Conservation (phyloP, 2,888 invertebrate genomes). For the Leucoptera coffeella region DNA sequence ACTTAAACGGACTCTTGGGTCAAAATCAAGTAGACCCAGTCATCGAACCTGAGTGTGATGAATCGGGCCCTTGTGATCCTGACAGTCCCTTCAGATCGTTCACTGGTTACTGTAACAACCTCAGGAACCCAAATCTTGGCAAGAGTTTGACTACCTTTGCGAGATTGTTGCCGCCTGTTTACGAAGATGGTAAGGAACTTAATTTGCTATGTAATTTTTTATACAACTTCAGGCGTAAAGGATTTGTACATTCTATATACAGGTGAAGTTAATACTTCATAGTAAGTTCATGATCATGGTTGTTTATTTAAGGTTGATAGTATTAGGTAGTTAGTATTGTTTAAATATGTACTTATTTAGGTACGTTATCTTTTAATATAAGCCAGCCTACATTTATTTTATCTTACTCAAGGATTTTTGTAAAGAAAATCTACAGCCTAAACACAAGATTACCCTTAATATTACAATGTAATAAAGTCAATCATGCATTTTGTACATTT, state of each 20-base stretch:
- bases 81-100: slow-evolving; percentile 65
- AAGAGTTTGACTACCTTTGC: slow-evolving; percentile 82
- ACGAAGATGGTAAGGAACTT: slow-evolving; percentile 68
- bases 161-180: slow-evolving; percentile 75
- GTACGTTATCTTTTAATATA: too few relatives aligned
- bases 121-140: slow-evolving; percentile 75
- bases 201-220: too few relatives aligned
- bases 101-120: slow-evolving; percentile 84
- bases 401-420: too few relatives aligned
- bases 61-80: slow-evolving; percentile 65
- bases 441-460: not conserved
- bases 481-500: not conserved
- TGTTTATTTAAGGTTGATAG: too few relatives aligned
- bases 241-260: too few relatives aligned
- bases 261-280: too few relatives aligned
- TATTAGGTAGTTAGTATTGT: too few relatives aligned
- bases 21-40: slow-evolving; percentile 53
- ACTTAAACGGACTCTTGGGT: slow-evolving; percentile 65
- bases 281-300: too few relatives aligned
- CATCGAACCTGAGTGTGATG: slow-evolving; percentile 66
- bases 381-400: too few relatives aligned
- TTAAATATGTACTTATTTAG: too few relatives aligned
- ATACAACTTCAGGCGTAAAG: too few relatives aligned
- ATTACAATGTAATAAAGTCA: slow-evolving; percentile 10
- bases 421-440: not conserved